Conservation (phyloP, 2,797 vertebrate species). For the Coranthus polyacanthus region DNA sequence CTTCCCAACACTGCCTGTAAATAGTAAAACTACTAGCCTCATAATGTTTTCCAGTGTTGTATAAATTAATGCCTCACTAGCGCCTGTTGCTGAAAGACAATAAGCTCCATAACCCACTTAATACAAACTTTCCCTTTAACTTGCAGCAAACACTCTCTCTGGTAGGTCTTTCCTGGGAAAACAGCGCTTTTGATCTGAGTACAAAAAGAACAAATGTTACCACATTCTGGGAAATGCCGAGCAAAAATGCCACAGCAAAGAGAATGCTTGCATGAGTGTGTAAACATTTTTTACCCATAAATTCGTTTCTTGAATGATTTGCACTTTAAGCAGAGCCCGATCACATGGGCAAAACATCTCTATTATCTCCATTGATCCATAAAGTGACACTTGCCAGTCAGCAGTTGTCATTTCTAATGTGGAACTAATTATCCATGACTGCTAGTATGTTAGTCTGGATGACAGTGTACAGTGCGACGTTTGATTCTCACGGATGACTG, state of each 20-base stretch:
- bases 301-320: slow-evolving; percentile 16
- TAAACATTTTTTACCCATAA: slow-evolving; percentile 11
- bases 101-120: neutral
- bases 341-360: no score
- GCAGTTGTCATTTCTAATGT: slow-evolving; percentile 44
- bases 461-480: slow-evolving; percentile 35
- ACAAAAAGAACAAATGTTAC: slow-evolving; percentile 1
- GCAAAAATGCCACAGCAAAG: slow-evolving; percentile 3
- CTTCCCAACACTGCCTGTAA: no score
- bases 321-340: neutral
- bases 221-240: slow-evolving; percentile 19
- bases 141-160: neutral
- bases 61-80: neutral
- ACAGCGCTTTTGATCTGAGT: slow-evolving; percentile 4
- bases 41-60: no score
- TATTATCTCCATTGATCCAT: slow-evolving; percentile 12
- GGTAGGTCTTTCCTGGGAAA: neutral
- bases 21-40: no score
- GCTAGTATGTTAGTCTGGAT: slow-evolving; percentile 46
- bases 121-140: neutral
- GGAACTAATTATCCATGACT: slow-evolving; percentile 51
- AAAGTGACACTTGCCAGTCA: slow-evolving; percentile 40
- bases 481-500: slow-evolving; percentile 46
- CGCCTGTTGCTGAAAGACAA: neutral
- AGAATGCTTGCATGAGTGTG: slow-evolving; percentile 3